These are phyloP conservation scores for Microtus pennsylvanicus DNA, from an alignment of 2,113 vertebrate genomes.

Conservation along the genomic window DNA sequence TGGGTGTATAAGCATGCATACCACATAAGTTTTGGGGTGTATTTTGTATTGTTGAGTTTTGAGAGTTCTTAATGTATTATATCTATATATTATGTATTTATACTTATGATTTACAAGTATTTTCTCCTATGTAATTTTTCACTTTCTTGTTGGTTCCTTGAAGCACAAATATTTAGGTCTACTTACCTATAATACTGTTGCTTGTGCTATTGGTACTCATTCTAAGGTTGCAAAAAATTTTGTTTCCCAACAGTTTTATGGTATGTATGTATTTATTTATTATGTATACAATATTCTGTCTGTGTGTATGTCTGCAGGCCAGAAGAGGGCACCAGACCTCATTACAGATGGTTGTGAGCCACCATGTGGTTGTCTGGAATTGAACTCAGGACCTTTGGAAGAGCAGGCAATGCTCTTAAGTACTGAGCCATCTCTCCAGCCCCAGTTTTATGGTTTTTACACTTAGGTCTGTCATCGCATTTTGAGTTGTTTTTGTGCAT, in stretches of 20 bases:
- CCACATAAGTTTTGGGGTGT: background rate
- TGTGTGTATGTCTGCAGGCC: no score
- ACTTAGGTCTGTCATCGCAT: background rate
- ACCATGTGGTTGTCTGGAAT: no score
- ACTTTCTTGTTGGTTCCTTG: background rate
- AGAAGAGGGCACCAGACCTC: no score
- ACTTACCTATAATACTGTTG: background rate
- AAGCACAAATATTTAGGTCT: slow-evolving; percentile 10
- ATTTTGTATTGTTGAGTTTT: slow-evolving; percentile 18
- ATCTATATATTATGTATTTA: background rate
- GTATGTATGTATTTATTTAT: no score
- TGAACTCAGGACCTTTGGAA: no score
- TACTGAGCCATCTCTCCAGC: no score
- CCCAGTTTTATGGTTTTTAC: background rate
- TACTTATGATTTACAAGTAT: background rate
- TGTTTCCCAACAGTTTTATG: background rate
- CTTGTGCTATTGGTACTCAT: background rate
- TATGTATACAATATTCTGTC: no score
- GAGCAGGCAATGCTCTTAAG: no score
- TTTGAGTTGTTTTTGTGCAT: slow-evolving; percentile 2
- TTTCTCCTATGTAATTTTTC: slow-evolving; percentile 31
- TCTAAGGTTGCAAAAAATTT: background rate
- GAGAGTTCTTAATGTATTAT: background rate
- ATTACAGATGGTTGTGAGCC: no score
- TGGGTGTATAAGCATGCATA: background rate